Base-by-base conservation (phyloP, 2,888 invertebrate genomes). In the Lamellibrachia satsuma region DNA sequence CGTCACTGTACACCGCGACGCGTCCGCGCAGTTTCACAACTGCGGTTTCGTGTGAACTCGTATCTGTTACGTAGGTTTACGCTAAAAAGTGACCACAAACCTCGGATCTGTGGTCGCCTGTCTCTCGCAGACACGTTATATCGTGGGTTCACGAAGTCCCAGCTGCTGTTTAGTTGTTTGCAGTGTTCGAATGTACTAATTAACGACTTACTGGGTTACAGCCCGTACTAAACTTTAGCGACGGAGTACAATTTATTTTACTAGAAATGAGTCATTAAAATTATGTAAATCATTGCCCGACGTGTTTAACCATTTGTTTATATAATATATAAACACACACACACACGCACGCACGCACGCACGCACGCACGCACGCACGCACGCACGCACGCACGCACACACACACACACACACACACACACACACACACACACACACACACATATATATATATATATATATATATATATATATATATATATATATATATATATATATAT, bases 81-180 rank as follows among this genome's bases (percentile, higher is more conserved):
- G 22, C 75, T 15, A 75, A 75, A 75, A 75, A 11, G 75, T 75
- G 75, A 75, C 75, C 75, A 15, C 75, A 75, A 75, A 75, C 75
- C 0, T 75, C 75, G 75, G 15, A 75, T 75, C 6, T 3, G 75
- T 75, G 75, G 75, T 75, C 75, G 75, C 7, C 75, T 75, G 22
- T 75, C 75, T n/a, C 15, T 22, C 15, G 75, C n/a, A 75, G 75
- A 75, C 75, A 75, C n/a, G 75, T 15, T 75, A 75, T 22, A 75
- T 75, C 75, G 75, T 75, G 75, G 75, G 75, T 75, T 75, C 75
- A 75, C 22, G 75, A 75, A 75, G 75, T 75, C 15, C 75, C 75
- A 22, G 75, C 75, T 15, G 75, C n/a, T 75, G 75, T 75, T 75
- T 75, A 75, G 15, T 75, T 75, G 75, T 75, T 75, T 75, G 75